Conservation (phyloP, 2,797 vertebrate species). For the Gadopsis bispinosus region DNA sequence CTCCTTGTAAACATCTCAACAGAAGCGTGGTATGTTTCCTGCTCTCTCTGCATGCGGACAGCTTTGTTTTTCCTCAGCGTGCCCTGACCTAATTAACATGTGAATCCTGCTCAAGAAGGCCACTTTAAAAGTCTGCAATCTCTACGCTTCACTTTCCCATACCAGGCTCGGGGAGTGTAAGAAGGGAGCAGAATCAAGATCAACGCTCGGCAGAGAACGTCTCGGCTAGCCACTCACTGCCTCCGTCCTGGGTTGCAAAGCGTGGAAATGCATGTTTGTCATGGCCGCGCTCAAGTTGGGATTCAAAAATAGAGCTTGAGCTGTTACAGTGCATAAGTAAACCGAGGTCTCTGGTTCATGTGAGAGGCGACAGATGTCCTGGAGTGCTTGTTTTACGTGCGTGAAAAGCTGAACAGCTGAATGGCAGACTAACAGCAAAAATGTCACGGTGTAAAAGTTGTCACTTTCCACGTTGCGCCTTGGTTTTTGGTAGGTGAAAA, state of each 20-base stretch:
- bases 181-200: conserved; percentile 42
- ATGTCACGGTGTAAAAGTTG: neutral
- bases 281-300: conserved; percentile 6
- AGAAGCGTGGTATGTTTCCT: conserved; percentile 41
- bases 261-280: conserved; percentile 31
- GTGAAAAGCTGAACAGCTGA: conserved; percentile 30
- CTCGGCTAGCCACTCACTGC: conserved; percentile 39
- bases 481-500: conserved; percentile 11
- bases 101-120: conserved; percentile 68
- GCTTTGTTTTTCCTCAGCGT: conserved; percentile 66
- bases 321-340: conserved; percentile 29
- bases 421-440: conserved; percentile 29
- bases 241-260: conserved; percentile 29
- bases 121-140: conserved; percentile 67
- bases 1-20: conserved; percentile 37
- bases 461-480: conserved; percentile 24
- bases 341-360: conserved; percentile 16
- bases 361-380: conserved; percentile 38
- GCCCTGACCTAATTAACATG: conserved; percentile 76
- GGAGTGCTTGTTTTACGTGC: conserved; percentile 29
- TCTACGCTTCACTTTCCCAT: conserved; percentile 56
- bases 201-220: conserved; percentile 37
- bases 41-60: conserved; percentile 43
- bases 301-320: conserved; percentile 2
- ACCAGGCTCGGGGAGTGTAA: conserved; percentile 24